These are phyloP conservation scores for Oxytorus armatus DNA, from an alignment of 2,888 invertebrate genomes.

Conservation along the genomic window DNA sequence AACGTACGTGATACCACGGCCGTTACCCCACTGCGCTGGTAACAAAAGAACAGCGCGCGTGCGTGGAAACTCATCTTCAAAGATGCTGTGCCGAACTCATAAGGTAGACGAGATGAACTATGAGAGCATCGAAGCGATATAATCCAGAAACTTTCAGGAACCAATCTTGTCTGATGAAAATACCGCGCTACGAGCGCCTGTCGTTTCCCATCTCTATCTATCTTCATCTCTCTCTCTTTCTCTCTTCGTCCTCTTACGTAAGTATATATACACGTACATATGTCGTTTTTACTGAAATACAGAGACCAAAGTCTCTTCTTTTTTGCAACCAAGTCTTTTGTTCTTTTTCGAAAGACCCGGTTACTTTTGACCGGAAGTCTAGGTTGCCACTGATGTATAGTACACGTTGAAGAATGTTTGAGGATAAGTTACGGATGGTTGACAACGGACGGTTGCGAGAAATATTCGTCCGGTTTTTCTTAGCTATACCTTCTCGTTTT, in stretches of 20 bases:
- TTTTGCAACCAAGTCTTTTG: neutral
- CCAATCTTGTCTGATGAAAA: constrained; percentile 81
- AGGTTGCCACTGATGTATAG: constrained; percentile 6
- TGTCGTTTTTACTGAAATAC: constrained; percentile 59
- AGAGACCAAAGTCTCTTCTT: constrained; percentile 68
- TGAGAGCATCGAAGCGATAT: constrained; percentile 69
- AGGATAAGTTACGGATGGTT: constrained; percentile 1
- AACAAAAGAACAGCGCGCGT: neutral
- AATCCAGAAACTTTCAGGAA: constrained; percentile 77
- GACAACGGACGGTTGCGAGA: neutral
- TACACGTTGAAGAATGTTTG: constrained; percentile 31
- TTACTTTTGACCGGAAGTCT: constrained; percentile 67
- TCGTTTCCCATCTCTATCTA: too few relatives aligned
- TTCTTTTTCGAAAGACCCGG: constrained; percentile 70
- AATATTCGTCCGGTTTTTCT: neutral
- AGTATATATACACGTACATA: too few relatives aligned
- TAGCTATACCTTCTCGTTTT: constrained; percentile 25
- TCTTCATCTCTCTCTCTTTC: constrained; percentile 71
- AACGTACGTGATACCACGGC: too few relatives aligned
- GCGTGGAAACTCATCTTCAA: neutral
- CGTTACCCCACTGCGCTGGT: neutral
- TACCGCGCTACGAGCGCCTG: constrained; percentile 72
- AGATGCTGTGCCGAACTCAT: neutral
- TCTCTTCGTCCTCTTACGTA: neutral
- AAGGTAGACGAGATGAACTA: constrained; percentile 56